phyloP scores from a whole-genome alignment of 2,797 vertebrate species.

The Chelidonichthys spinosus region DNA sequence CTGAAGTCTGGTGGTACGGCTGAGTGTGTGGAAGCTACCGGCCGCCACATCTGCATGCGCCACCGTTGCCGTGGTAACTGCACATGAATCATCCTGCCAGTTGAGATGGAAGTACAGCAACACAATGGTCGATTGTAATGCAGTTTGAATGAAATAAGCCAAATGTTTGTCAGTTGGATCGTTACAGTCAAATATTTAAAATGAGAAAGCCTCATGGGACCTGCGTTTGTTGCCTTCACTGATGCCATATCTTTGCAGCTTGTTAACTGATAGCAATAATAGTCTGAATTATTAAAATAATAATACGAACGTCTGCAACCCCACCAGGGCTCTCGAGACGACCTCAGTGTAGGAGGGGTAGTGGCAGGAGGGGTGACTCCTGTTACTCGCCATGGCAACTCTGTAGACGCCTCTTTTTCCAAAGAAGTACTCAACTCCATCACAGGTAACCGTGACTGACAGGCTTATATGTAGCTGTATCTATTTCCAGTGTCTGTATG shows the following conservation, averaged over 20 bases:
- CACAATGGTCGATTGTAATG: neutral
- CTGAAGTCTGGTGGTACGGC: too few species aligned
- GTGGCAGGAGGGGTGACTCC: constrained; percentile 83
- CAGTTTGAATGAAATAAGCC: neutral
- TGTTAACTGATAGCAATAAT: neutral
- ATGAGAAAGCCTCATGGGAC: neutral
- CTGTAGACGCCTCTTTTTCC: constrained; percentile 96
- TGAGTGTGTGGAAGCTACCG: too few species aligned
- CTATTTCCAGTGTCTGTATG: constrained; percentile 15
- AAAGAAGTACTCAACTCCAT: constrained; percentile 99
- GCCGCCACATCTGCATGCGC: too few species aligned
- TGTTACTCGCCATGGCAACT: constrained; percentile 91
- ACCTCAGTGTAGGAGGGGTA: constrained; percentile 90
- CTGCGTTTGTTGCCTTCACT: neutral
- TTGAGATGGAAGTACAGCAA: neutral
- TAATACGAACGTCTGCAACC: neutral
- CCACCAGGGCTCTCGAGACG: constrained; percentile 93
- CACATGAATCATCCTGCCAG: neutral
- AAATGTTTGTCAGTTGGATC: neutral
- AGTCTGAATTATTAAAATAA: neutral
- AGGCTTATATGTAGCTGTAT: neutral
- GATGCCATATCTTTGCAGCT: neutral
- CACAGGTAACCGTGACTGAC: constrained; percentile 86
- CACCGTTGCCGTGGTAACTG: neutral
- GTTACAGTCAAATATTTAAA: neutral